phyloP scores from a whole-genome alignment of 1,140 invertebrate genomes.

The Calephelis virginiensis region DNA sequence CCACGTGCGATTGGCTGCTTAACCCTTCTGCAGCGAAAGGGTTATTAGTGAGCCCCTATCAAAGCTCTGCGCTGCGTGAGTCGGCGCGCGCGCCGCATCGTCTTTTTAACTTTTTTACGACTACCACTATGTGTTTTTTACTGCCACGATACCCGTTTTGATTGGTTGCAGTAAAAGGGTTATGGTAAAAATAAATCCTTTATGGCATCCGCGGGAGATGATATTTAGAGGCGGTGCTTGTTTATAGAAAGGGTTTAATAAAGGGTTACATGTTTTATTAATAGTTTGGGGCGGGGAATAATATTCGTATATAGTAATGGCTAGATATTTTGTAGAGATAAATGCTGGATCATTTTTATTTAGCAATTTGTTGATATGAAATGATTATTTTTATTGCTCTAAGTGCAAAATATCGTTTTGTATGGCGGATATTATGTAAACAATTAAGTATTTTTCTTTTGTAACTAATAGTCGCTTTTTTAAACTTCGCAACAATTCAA shows the following conservation, averaged over 20 bases:
- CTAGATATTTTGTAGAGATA: too few species aligned
- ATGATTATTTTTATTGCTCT: too few species aligned
- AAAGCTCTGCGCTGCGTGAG: conserved; percentile 19
- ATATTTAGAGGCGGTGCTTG: conserved; percentile 45
- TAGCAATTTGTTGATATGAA: too few species aligned
- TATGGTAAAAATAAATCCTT: conserved; percentile 62
- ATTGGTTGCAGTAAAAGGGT: conserved; percentile 67
- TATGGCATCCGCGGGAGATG: conserved; percentile 29
- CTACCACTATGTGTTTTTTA: conserved; percentile 53
- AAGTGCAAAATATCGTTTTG: too few species aligned
- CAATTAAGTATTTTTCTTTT: too few species aligned
- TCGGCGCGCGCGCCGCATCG: conserved; percentile 53
- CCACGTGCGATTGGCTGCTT: conserved; percentile 56
- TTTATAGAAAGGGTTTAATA: conserved; percentile 56
- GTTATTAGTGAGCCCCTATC: conserved; percentile 68
- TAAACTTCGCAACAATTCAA: too few species aligned
- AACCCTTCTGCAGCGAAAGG: conserved; percentile 68
- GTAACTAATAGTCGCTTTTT: too few species aligned
- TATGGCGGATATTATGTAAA: too few species aligned
- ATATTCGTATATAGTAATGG: conserved; percentile 3
- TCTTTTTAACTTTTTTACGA: conserved; percentile 68
- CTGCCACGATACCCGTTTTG: conserved; percentile 38
- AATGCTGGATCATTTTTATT: too few species aligned
- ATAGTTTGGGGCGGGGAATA: conserved; percentile 7
- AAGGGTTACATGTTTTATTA: conserved; percentile 4